phyloP scores from a whole-genome alignment of 2,113 vertebrate species.

The Larimichthys polyactis region DNA sequence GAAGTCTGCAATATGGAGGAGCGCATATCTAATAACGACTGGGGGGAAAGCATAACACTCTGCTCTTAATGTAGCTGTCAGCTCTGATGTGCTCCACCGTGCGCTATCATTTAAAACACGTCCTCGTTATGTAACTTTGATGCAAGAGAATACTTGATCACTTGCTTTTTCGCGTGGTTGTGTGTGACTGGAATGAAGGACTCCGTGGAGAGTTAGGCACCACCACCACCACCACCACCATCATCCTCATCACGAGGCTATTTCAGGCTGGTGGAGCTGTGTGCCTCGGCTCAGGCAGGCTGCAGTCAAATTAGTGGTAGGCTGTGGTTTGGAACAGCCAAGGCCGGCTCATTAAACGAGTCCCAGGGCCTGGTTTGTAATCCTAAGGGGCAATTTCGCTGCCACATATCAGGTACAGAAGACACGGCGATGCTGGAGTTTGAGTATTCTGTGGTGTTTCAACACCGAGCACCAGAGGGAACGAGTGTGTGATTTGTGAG shows the following conservation, averaged over 20 bases:
- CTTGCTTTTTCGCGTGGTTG: constrained; percentile 34
- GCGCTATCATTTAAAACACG: constrained; percentile 61
- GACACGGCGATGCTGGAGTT: background rate
- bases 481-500: background rate
- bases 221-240: background rate
- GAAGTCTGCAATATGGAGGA: constrained; percentile 7
- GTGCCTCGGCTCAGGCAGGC: background rate
- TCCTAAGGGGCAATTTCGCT: constrained; percentile 11
- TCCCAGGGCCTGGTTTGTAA: constrained; percentile 30
- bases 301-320: constrained; percentile 46
- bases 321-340: constrained; percentile 36
- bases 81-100: constrained; percentile 30
- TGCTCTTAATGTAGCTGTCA: constrained; percentile 48
- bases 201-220: constrained; percentile 47
- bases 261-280: constrained; percentile 28
- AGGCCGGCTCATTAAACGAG: constrained; percentile 50
- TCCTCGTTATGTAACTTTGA: constrained; percentile 68
- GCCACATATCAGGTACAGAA: constrained; percentile 10
- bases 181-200: constrained; percentile 40
- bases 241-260: constrained; percentile 34
- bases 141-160: constrained; percentile 70
- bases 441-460: background rate
- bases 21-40: constrained; percentile 38
- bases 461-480: background rate
- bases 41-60: constrained; percentile 27